Evolutionary conservation across 1,140 invertebrate genomes (phyloP).

Genomic region (Heliconius himera): DNA sequence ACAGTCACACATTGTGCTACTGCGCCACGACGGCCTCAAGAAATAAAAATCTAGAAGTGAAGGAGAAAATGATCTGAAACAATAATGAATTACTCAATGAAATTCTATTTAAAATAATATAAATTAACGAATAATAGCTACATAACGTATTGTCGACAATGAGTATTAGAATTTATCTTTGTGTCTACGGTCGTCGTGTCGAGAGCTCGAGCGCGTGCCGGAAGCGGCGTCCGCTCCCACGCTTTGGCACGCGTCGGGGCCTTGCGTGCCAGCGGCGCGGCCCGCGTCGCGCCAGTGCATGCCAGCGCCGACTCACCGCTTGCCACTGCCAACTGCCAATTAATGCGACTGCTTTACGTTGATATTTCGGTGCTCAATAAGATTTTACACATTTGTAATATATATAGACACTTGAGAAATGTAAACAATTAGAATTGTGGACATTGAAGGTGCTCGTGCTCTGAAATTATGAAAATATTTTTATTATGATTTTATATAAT

Average conservation of each 20-base stretch:
- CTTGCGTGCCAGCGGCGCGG: conserved; percentile 39
- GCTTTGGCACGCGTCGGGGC: conserved; percentile 59
- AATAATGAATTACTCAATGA: background rate
- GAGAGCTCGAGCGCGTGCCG: conserved; percentile 50
- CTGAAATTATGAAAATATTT: background rate
- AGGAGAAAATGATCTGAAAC: background rate
- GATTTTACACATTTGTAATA: background rate
- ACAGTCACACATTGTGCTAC: too few relatives aligned
- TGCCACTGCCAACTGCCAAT: conserved; percentile 39
- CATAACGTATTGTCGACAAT: conserved; percentile 10
- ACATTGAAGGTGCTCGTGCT: background rate
- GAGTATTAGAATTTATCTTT: conserved; percentile 20
- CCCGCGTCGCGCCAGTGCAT: conserved; percentile 27
- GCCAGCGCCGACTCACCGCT: conserved; percentile 32
- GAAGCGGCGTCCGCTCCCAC: conserved; percentile 66
- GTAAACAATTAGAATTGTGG: background rate
- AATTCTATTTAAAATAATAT: background rate
- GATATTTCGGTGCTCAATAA: conserved; percentile 40
- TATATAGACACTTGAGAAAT: background rate
- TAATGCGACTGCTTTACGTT: conserved; percentile 35
- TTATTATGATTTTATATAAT: background rate
- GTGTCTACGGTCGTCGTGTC: conserved; percentile 5
- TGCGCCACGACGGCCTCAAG: too few relatives aligned
- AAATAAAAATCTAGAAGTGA: too few relatives aligned
- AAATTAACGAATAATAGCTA: background rate